phyloP scores from a whole-genome alignment of 1,140 invertebrate species.

The Helicoverpa armigera region DNA sequence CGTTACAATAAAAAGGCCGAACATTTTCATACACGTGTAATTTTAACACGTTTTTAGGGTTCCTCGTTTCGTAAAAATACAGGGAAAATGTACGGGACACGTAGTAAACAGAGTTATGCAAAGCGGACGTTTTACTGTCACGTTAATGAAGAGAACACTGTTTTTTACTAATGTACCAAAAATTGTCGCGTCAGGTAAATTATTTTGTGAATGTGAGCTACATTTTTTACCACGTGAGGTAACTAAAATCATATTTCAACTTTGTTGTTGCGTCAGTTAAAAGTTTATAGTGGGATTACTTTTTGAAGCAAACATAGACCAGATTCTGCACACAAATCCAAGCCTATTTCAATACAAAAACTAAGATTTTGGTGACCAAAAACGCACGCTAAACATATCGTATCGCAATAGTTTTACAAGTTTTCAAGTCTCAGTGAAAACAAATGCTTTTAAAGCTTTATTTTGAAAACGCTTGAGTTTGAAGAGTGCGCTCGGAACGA shows the following conservation, averaged over 20 bases:
- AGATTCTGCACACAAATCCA: too few species aligned
- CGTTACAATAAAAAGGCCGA: conserved; percentile 28
- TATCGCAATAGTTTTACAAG: background rate
- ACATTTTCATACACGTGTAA: conserved; percentile 6
- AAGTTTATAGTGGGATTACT: too few species aligned
- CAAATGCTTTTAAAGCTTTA: background rate
- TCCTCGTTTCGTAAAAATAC: background rate
- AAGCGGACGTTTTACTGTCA: background rate
- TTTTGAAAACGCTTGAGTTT: background rate
- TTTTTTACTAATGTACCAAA: too few species aligned
- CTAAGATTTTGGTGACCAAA: too few species aligned
- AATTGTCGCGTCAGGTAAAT: too few species aligned
- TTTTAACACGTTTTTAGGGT: conserved; percentile 7
- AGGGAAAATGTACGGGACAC: conserved; percentile 15
- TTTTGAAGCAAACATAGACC: too few species aligned
- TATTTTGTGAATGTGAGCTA: too few species aligned
- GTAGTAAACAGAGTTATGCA: background rate
- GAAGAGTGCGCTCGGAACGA: background rate
- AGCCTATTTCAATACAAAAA: too few species aligned
- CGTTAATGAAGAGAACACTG: background rate
- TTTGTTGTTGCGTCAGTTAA: too few species aligned
- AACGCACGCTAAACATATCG: background rate
- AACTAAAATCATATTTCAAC: too few species aligned
- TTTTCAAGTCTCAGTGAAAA: background rate
- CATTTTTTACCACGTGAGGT: too few species aligned